Conservation (phyloP, 2,113 vertebrate species). For the Mola mola region DNA sequence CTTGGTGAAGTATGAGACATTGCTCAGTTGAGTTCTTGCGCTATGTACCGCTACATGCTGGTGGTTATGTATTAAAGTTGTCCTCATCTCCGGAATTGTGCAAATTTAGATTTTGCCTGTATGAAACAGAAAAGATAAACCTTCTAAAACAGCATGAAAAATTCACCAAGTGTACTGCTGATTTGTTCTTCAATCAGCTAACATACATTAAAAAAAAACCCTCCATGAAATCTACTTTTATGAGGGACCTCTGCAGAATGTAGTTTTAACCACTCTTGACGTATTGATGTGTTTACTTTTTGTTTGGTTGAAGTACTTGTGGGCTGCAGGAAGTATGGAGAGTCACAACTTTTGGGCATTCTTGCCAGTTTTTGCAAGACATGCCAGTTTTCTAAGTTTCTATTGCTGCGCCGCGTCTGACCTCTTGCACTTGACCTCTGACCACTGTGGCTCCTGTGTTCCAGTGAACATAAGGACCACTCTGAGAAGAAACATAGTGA, state of each 20-base stretch:
- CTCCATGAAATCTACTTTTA: conserved; percentile 12
- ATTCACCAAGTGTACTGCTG: neutral
- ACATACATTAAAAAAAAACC: neutral
- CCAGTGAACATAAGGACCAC: conserved; percentile 94
- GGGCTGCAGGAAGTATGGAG: neutral
- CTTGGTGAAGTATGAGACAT: too few relatives aligned
- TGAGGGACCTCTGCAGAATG: conserved; percentile 23
- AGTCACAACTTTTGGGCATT: neutral
- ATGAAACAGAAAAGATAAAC: too few relatives aligned
- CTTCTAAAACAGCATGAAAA: too few relatives aligned
- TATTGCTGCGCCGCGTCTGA: conserved; percentile 22
- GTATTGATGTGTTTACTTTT: conserved; percentile 7
- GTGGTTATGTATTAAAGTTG: too few relatives aligned
- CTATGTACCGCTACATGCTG: neutral
- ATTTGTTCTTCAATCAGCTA: conserved; percentile 11
- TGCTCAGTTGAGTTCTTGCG: neutral
- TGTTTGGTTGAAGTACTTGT: conserved; percentile 7
- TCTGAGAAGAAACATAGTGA: conserved; percentile 92
- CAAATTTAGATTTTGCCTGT: too few relatives aligned
- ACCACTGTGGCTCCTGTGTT: conserved; percentile 35
- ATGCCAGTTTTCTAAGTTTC: conserved; percentile 7
- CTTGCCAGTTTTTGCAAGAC: neutral
- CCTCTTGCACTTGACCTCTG: conserved; percentile 42
- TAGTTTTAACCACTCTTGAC: conserved; percentile 1
- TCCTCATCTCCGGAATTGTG: too few relatives aligned